A percentile compares a stretch with the other conserved stretches of the same genome.
Evolutionary conservation across 2,888 invertebrate species (phyloP).

Genomic region (Anodontia alba): DNA sequence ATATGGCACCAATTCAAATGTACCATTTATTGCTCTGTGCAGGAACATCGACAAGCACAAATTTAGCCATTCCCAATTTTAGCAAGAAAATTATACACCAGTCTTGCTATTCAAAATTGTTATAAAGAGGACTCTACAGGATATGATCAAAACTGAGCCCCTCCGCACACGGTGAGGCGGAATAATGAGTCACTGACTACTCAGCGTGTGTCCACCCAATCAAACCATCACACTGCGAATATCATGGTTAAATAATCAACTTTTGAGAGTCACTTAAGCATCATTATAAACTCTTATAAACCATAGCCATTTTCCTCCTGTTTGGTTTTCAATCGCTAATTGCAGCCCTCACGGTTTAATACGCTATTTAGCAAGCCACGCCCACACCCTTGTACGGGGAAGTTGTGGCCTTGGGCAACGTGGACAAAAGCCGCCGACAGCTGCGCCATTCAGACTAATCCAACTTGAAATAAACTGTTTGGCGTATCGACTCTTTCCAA

Average conservation of each 20-base stretch:
- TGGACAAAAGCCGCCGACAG: background rate
- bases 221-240: background rate
- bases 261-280: constrained; percentile 45
- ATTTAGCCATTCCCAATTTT: no score
- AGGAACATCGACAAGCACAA: no score
- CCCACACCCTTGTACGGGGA: constrained; percentile 37
- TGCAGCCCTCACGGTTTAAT: constrained; percentile 41
- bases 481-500: constrained; percentile 42
- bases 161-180: background rate
- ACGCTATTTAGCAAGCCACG: constrained; percentile 33
- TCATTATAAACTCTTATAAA: constrained; percentile 49
- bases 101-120: no score
- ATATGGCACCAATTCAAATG: no score
- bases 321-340: constrained; percentile 56
- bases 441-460: constrained; percentile 10
- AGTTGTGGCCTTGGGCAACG: constrained; percentile 23
- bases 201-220: constrained; percentile 10
- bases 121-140: no score
- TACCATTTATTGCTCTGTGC: no score
- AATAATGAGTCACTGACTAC: constrained; percentile 7
- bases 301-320: constrained; percentile 54
- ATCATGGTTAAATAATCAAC: constrained; percentile 46
- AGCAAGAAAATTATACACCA: no score
- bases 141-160: background rate
- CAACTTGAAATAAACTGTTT: constrained; percentile 54